A percentile compares a stretch with the other conserved stretches of the same genome.
Conservation (phyloP, 2,888 invertebrate species). For the Selenia dentaria region DNA sequence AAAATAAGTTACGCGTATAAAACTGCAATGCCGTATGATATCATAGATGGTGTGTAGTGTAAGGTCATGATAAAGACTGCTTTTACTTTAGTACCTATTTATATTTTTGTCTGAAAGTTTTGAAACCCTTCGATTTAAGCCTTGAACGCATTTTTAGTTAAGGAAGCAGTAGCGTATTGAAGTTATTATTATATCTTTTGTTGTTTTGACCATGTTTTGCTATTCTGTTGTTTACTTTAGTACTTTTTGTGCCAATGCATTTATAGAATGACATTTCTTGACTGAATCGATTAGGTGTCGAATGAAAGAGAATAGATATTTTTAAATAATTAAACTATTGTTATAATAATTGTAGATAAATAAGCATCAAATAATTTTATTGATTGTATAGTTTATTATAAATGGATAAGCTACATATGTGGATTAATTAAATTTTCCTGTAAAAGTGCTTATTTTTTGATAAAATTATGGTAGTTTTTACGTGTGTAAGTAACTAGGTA, state of each 20-base stretch:
- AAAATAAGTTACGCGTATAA: not conserved
- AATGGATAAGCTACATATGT: slow-evolving; percentile 3
- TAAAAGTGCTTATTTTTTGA: too few species aligned
- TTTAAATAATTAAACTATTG: too few species aligned
- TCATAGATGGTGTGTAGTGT: not conserved
- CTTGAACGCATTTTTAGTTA: slow-evolving; percentile 11
- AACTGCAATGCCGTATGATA: not conserved
- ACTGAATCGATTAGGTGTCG: not conserved
- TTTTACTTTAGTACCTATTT: slow-evolving; percentile 11
- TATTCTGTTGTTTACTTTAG: slow-evolving; percentile 21
- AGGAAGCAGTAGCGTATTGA: slow-evolving; percentile 10
- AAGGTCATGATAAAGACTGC: slow-evolving; percentile 16
- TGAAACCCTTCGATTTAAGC: slow-evolving; percentile 8
- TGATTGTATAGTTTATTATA: slow-evolving; percentile 19
- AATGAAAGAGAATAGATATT: not conserved
- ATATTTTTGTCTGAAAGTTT: not conserved
- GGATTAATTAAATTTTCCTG: too few species aligned
- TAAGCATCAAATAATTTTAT: slow-evolving; percentile 20
- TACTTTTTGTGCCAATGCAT: slow-evolving; percentile 38
- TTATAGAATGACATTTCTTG: slow-evolving; percentile 21
- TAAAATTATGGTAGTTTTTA: too few species aligned
- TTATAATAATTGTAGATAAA: too few species aligned
- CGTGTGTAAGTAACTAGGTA: too few species aligned
- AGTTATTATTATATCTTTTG: too few species aligned
- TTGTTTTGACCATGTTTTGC: slow-evolving; percentile 2